Conservation (phyloP, 1,140 invertebrate genomes). For the Hyles vespertilio region DNA sequence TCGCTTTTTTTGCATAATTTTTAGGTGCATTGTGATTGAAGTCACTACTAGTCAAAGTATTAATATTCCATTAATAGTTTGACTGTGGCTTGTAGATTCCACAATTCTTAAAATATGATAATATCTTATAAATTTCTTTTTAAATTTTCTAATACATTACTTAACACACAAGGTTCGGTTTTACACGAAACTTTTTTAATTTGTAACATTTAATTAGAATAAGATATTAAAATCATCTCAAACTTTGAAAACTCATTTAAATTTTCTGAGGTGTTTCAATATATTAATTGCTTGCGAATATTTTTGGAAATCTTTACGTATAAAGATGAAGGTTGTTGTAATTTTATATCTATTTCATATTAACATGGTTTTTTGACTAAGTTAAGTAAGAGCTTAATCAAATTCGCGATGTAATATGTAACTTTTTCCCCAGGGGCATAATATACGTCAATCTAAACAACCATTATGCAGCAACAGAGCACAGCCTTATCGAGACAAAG, state of each 20-base stretch:
- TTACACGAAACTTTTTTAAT: not conserved
- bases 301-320: too few relatives aligned
- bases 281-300: too few relatives aligned
- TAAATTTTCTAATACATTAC: not conserved
- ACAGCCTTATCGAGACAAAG: too few relatives aligned
- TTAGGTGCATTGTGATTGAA: not conserved
- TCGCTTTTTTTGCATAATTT: not conserved
- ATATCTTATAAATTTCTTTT: not conserved
- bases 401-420: too few relatives aligned
- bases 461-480: too few relatives aligned
- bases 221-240: constrained; percentile 2
- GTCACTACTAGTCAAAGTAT: not conserved
- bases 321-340: too few relatives aligned
- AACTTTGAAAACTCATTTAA: constrained; percentile 9
- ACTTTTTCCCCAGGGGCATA: too few relatives aligned
- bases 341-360: too few relatives aligned
- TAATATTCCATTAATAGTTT: not conserved
- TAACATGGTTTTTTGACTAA: too few relatives aligned
- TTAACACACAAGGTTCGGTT: too few relatives aligned
- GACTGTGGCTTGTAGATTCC: not conserved
- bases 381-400: too few relatives aligned
- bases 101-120: not conserved
- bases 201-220: not conserved
- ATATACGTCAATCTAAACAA: too few relatives aligned
- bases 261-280: not conserved